A percentile compares a stretch with the other conserved stretches of the same genome.
phyloP scores from a whole-genome alignment of 2,113 vertebrate species.

The Lycocorax pyrrhopterus region DNA sequence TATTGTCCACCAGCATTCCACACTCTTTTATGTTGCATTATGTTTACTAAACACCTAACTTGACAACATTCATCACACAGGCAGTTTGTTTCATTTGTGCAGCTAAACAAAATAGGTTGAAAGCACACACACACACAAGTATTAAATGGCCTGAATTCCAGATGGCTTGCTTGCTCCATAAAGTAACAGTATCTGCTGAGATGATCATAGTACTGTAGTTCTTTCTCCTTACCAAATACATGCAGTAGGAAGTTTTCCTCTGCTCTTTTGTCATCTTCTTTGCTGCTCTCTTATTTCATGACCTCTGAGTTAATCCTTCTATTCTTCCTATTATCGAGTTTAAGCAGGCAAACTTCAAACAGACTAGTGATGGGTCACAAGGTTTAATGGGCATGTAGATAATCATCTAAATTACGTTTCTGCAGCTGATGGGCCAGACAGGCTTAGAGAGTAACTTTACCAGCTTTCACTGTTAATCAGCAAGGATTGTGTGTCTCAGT shows the following conservation, averaged over 20 bases:
- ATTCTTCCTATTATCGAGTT: conserved; percentile 77
- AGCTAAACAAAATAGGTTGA: background rate
- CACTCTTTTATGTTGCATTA: background rate
- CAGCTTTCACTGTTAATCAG: conserved; percentile 71
- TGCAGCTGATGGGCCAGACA: conserved; percentile 79
- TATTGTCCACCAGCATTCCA: background rate
- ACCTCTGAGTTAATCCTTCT: conserved; percentile 78
- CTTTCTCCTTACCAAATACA: conserved; percentile 20
- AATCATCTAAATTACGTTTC: conserved; percentile 86
- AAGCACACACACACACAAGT: background rate
- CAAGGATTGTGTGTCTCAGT: conserved; percentile 64
- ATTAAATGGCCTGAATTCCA: conserved; percentile 5
- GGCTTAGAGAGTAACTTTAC: conserved; percentile 69
- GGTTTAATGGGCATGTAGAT: conserved; percentile 75
- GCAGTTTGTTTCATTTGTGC: background rate
- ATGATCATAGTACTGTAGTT: background rate
- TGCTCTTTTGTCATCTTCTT: conserved; percentile 54
- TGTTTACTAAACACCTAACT: background rate
- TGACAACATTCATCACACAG: background rate
- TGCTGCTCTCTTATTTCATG: conserved; percentile 69
- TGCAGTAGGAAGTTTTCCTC: conserved; percentile 36
- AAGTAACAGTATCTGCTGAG: conserved; percentile 14
- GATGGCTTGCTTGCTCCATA: background rate
- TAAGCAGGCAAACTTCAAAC: conserved; percentile 84
- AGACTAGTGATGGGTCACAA: conserved; percentile 74